Evolutionary conservation across 1,140 invertebrate species (phyloP).

Genomic region (Vanessa atalanta): DNA sequence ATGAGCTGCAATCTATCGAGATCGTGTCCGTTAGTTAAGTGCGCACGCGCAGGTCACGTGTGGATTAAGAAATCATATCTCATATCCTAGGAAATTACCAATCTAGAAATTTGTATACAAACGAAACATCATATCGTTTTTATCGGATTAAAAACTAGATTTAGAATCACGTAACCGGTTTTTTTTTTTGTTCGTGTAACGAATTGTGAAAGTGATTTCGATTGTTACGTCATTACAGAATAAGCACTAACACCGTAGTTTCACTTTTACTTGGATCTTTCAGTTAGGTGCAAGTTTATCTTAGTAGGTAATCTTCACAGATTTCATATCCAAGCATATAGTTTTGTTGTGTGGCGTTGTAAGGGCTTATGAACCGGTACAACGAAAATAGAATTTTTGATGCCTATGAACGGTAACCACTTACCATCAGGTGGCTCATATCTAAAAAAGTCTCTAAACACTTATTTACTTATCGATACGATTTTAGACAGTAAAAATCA

Average conservation of each 20-base stretch:
- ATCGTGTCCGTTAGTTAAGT: not conserved
- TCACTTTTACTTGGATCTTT: too few relatives aligned
- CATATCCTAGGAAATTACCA: not conserved
- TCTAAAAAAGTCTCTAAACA: too few relatives aligned
- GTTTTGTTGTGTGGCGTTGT: too few relatives aligned
- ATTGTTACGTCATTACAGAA: not conserved
- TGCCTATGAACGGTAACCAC: too few relatives aligned
- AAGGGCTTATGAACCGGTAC: too few relatives aligned
- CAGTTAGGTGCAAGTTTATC: too few relatives aligned
- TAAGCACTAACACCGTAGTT: not conserved
- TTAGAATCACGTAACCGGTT: not conserved
- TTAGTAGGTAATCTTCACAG: too few relatives aligned
- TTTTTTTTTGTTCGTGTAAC: not conserved
- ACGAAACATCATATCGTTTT: not conserved
- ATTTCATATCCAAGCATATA: too few relatives aligned
- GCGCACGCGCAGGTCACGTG: constrained; percentile 5
- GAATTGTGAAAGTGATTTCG: not conserved
- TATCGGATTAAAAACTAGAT: not conserved
- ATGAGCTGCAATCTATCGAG: not conserved
- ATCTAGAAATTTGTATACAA: not conserved
- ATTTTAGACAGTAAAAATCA: too few relatives aligned
- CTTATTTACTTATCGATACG: too few relatives aligned
- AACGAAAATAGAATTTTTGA: too few relatives aligned
- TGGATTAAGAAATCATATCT: constrained; percentile 24
- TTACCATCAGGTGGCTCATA: too few relatives aligned